These are phyloP conservation scores for Dascillus cervinus DNA, from an alignment of 2,888 invertebrate species.

Conservation along the genomic window DNA sequence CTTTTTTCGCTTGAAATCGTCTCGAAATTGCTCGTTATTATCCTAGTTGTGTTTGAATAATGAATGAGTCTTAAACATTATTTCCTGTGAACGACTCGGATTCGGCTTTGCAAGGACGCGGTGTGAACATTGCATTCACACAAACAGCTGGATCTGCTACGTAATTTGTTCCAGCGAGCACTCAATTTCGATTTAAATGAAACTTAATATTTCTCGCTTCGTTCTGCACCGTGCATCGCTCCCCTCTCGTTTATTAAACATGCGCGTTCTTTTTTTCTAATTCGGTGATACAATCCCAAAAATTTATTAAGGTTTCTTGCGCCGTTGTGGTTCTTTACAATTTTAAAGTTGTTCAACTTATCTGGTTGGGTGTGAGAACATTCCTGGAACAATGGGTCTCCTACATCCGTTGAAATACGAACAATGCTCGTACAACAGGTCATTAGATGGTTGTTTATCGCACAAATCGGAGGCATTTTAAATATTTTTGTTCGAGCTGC, in stretches of 20 bases:
- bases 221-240: conserved; percentile 8
- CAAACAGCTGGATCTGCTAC: conserved; percentile 6
- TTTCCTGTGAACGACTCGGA: conserved; percentile 2
- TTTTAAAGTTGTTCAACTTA: too few species aligned
- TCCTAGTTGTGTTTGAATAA: too few species aligned
- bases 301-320: too few species aligned
- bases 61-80: too few species aligned
- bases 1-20: too few species aligned
- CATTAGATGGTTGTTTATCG: too few species aligned
- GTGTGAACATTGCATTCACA: conserved; percentile 8
- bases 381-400: conserved; percentile 12
- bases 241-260: conserved; percentile 2
- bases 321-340: too few species aligned
- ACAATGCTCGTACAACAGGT: too few species aligned
- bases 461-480: too few species aligned
- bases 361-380: conserved; percentile 12
- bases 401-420: conserved; percentile 11
- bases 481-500: too few species aligned
- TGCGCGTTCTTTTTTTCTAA: background rate
- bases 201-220: conserved; percentile 11
- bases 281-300: too few species aligned
- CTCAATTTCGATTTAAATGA: conserved; percentile 8
- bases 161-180: conserved; percentile 7
- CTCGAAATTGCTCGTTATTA: too few species aligned
- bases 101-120: conserved; percentile 7